Base-by-base conservation (phyloP, 2,888 invertebrate genomes). In the Octodonta nipae region DNA sequence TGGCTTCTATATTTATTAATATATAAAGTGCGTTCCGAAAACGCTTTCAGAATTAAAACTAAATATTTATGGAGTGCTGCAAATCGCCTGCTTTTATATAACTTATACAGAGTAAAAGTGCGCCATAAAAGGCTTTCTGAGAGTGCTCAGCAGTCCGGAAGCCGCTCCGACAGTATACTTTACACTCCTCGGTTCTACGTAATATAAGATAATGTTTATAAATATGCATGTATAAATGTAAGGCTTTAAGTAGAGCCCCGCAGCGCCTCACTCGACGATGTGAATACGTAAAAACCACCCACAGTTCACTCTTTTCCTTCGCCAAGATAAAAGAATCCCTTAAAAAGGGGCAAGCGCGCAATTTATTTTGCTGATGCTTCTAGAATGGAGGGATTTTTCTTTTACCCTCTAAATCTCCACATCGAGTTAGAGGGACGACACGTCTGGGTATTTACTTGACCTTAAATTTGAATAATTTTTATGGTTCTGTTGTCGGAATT, bases 141-240 rank as follows among this genome's bases (percentile, higher is more conserved):
- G 22, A 54, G 54, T 56, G 50, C 50, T 34, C 43, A 46, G 44
- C 44, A 42, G 43, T 44, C 53, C 57, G 57, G 55, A 58, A 55
- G 52, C 37, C 28, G 16, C 26, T 12, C 51, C 44, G 40, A 48
- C 15, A 41, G 51, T 54, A 53, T 55, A 54, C 56, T 58, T 58
- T 58, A 57, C 58, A 58, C 55, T 55, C 50, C 55, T 55, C 56
- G 55, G 51, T 49, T 52, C 56, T 55, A 49, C 53, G 57, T 58
- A 60, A 61, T 60, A 60, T 60, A 59, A 60, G 62, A 60, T 62
- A 62, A 61, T 61, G 60, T 62, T 61, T 62, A 62, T 62, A 62
- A 62, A 62, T 61, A 62, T 62, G 61, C 56, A 62, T 61, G 58
- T 55, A 58, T 55, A 56, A 60, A 58, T 59, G 58, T 57, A 57